These are phyloP conservation scores for Cataglyphis rosenhaueri DNA, from an alignment of 2,888 invertebrate species.

Conservation along the genomic window DNA sequence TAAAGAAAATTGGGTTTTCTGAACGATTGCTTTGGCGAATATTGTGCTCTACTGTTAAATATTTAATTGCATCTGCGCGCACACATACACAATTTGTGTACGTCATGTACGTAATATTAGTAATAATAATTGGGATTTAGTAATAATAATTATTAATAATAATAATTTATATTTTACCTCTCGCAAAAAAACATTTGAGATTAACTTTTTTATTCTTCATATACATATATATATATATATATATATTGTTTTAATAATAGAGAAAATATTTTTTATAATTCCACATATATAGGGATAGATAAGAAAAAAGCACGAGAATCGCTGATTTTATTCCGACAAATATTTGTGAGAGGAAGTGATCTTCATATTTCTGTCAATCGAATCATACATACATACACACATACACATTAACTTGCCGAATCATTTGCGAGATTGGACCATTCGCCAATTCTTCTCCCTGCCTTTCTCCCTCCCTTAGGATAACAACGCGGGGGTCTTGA, in stretches of 20 bases:
- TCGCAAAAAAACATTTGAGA: background rate
- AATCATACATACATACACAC: background rate
- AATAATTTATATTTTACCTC: background rate
- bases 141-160: background rate
- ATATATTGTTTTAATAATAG: background rate
- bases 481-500: slow-evolving; percentile 67
- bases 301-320: background rate
- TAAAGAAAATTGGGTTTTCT: slow-evolving; percentile 35
- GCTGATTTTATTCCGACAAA: slow-evolving; percentile 7
- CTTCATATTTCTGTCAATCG: background rate
- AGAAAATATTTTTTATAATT: background rate
- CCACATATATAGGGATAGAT: background rate
- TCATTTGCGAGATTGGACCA: slow-evolving; percentile 28
- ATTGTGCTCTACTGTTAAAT: slow-evolving; percentile 26
- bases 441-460: slow-evolving; percentile 41
- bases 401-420: background rate
- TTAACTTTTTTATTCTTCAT: background rate
- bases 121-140: slow-evolving; percentile 1
- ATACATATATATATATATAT: no score
- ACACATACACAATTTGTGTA: background rate
- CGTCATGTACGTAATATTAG: background rate
- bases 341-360: background rate
- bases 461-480: slow-evolving; percentile 12
- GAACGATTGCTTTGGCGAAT: slow-evolving; percentile 1
- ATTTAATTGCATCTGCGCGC: background rate